Conservation (phyloP, 2,888 invertebrate genomes). For the Epiperipatus broadwayi region DNA sequence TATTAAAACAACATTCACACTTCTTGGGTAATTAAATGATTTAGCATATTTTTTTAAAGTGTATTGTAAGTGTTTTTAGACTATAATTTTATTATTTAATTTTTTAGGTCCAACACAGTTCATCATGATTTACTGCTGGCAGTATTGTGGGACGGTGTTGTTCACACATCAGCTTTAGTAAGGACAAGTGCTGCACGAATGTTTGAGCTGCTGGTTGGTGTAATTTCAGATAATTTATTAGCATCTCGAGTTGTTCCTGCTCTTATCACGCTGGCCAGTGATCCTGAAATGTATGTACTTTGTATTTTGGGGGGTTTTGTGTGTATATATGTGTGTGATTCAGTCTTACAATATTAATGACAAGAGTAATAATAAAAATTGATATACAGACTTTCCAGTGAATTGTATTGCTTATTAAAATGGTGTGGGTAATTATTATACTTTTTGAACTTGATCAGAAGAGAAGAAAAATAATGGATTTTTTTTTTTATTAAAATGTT, state of each 20-base stretch:
- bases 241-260: conserved; percentile 44
- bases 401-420: no score
- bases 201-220: conserved; percentile 38
- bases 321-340: neutral
- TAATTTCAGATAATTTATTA: conserved; percentile 37
- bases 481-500: no score
- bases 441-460: no score
- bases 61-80: conserved; percentile 5
- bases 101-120: conserved; percentile 21
- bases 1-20: conserved; percentile 23
- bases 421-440: no score
- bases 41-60: conserved; percentile 10
- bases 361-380: no score
- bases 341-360: neutral
- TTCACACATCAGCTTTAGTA: conserved; percentile 41
- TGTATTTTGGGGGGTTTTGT: neutral
- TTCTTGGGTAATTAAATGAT: neutral
- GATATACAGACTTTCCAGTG: no score
- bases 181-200: conserved; percentile 40
- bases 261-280: conserved; percentile 46
- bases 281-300: conserved; percentile 42
- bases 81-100: conserved; percentile 7
- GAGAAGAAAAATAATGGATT: no score
- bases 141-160: conserved; percentile 46
- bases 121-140: conserved; percentile 41